Evolutionary conservation across 2,888 invertebrate genomes (phyloP), one percentile per base, ranked within the genome.

Genomic region (Drosophila bunnanda): DNA sequence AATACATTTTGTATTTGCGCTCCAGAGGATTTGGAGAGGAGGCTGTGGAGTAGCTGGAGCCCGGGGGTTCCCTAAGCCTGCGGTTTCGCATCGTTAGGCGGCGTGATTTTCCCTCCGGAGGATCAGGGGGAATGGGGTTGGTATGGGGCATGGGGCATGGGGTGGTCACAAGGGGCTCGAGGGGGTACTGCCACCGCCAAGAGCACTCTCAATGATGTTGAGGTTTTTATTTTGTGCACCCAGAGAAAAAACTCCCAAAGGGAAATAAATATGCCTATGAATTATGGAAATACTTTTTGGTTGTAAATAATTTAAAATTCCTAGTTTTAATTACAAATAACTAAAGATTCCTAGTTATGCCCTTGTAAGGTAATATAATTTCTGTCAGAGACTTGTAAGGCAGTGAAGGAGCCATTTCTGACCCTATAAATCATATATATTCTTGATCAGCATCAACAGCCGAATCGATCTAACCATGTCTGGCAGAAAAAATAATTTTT

Each of bases 1-100:
- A 72, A 66, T 72, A 73, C 39, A 60, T 73, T 73, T 73, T 36
- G 58, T 53, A 55, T 65, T 65, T 73, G 55, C 39, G 71, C 30
- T 41, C 30, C 39, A 30, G 36, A 17, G 61, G 22, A 53, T 36
- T 17, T 39, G 20, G 20, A 8, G 25, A 25, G 36, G 34, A 28
- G 36, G 46, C 13, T 12, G 44, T 43, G 30, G 38, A 13, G 44
- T 46, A 46, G 53, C 10, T 6, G 50, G 38, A 7, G 30, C 38
- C 38, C 38, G 48, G 56, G 15, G 56, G 20, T 36, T 39, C 36
- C 25, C 53, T 46, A 53, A 36, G 54, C 32, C 46, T 68, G 60
- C 17, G 76, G 64, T 62, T 59, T 58, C 38, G 61, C 44, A 39
- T 58, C 55, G 75, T 67, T 64, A 50, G 62, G 41, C 60, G 28